These are phyloP conservation scores for Drosophila pseudoobscura DNA, from an alignment of 1,140 invertebrate genomes.

Conservation along the genomic window DNA sequence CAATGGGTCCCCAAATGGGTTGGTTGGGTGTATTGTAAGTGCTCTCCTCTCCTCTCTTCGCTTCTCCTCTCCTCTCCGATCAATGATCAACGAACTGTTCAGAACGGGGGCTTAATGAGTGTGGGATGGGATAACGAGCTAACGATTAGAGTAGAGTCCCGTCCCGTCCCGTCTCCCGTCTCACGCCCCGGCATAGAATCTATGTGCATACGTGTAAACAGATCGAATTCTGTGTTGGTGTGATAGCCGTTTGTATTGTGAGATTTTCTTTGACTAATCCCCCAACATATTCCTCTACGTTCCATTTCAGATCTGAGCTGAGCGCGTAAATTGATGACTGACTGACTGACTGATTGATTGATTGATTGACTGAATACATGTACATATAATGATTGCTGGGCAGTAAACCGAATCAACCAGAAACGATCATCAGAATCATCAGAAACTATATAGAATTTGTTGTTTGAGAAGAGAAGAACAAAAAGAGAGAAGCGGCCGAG, in stretches of 20 bases:
- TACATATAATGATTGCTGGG: slow-evolving; percentile 54
- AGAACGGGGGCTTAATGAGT: slow-evolving; percentile 35
- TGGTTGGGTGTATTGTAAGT: slow-evolving; percentile 45
- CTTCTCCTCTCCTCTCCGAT: neutral
- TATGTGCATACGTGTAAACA: slow-evolving; percentile 11
- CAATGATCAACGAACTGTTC: neutral
- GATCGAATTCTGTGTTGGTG: slow-evolving; percentile 22
- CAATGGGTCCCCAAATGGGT: slow-evolving; percentile 36
- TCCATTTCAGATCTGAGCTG: slow-evolving; percentile 56
- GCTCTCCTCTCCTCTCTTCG: slow-evolving; percentile 28
- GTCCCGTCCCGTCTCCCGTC: neutral
- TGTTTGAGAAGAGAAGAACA: slow-evolving; percentile 2
- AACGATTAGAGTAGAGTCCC: slow-evolving; percentile 9
- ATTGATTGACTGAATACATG: slow-evolving; percentile 10
- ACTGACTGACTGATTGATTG: slow-evolving; percentile 21
- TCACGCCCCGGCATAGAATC: neutral
- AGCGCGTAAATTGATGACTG: slow-evolving; percentile 46
- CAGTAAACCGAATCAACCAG: slow-evolving; percentile 21
- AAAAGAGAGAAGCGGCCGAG: neutral
- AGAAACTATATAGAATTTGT: neutral
- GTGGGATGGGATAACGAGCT: slow-evolving; percentile 42
- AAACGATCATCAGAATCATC: slow-evolving; percentile 16
- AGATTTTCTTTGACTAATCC: slow-evolving; percentile 49
- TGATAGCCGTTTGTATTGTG: neutral
- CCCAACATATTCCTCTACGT: slow-evolving; percentile 1